phyloP scores from a whole-genome alignment of 2,797 vertebrate genomes.

The Cynodonichthys magdalenae region DNA sequence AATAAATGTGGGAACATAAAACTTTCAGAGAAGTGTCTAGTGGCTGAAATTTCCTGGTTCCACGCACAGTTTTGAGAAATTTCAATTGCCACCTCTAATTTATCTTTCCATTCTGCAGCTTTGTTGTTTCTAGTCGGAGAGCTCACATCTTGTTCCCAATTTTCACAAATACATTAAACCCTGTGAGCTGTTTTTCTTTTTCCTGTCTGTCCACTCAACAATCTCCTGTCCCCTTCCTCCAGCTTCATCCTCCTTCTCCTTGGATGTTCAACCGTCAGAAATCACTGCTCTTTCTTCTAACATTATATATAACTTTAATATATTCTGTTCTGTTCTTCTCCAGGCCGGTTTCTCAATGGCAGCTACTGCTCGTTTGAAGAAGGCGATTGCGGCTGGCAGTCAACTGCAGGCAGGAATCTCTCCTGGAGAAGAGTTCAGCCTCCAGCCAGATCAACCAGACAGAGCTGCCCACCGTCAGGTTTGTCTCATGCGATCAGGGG shows the following conservation, averaged over 20 bases:
- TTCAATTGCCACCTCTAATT: slow-evolving; percentile 10
- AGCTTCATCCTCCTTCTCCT: slow-evolving; percentile 36
- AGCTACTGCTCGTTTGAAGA: slow-evolving; percentile 95
- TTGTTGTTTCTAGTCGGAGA: slow-evolving; percentile 17
- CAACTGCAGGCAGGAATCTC: slow-evolving; percentile 62
- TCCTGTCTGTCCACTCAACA: slow-evolving; percentile 45
- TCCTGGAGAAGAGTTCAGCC: slow-evolving; percentile 83
- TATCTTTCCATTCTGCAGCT: background rate
- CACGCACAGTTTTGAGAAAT: no score
- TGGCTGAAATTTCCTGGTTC: no score
- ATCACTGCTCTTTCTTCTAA: slow-evolving; percentile 36
- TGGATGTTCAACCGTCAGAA: slow-evolving; percentile 41
- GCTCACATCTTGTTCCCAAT: slow-evolving; percentile 29
- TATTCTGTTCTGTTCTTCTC: slow-evolving; percentile 50
- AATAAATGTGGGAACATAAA: no score
- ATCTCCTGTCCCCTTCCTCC: slow-evolving; percentile 6
- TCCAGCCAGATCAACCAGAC: slow-evolving; percentile 70
- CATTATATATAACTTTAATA: slow-evolving; percentile 29
- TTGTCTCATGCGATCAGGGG: background rate
- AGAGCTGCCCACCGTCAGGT: slow-evolving; percentile 75
- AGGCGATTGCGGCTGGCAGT: slow-evolving; percentile 89
- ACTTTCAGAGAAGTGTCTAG: no score
- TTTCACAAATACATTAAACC: slow-evolving; percentile 24
- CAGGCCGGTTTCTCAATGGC: slow-evolving; percentile 89
- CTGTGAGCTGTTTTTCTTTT: slow-evolving; percentile 25